Evolutionary conservation across 2,888 invertebrate genomes (phyloP).

Genomic region (Melanchra persicariae): DNA sequence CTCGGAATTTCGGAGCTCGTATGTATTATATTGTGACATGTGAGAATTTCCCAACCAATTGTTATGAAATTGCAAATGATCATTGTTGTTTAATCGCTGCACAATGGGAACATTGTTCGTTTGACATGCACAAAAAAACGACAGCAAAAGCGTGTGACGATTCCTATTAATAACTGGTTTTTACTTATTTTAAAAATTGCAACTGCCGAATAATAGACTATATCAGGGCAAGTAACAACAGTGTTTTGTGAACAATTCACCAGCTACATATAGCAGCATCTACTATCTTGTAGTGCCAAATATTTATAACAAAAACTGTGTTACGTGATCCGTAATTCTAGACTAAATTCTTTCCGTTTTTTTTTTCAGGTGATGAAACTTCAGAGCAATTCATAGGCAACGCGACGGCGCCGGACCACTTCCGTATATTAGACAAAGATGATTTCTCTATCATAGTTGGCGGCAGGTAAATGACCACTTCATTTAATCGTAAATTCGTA

Average conservation of each 20-base stretch:
- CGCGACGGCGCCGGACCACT: slow-evolving; percentile 95
- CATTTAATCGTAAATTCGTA: slow-evolving; percentile 25
- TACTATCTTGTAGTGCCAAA: slow-evolving; percentile 22
- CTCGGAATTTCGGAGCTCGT: slow-evolving; percentile 59
- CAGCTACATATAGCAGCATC: slow-evolving; percentile 18
- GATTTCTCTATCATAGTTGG: slow-evolving; percentile 96
- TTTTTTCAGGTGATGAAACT: slow-evolving; percentile 93
- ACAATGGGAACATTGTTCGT: slow-evolving; percentile 83
- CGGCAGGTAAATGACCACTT: slow-evolving; percentile 92
- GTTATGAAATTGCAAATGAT: slow-evolving; percentile 83
- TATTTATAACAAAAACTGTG: background rate
- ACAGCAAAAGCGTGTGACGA: slow-evolving; percentile 50
- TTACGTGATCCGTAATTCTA: background rate
- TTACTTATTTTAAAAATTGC: slow-evolving; percentile 7
- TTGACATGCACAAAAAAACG: slow-evolving; percentile 72
- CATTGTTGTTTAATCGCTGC: slow-evolving; percentile 84
- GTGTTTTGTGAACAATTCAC: slow-evolving; percentile 36
- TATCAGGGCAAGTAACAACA: slow-evolving; percentile 26
- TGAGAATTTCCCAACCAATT: slow-evolving; percentile 84
- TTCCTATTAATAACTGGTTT: slow-evolving; percentile 31
- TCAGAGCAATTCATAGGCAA: slow-evolving; percentile 95
- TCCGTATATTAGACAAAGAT: slow-evolving; percentile 97
- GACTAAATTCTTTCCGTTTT: slow-evolving; percentile 59
- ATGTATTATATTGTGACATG: slow-evolving; percentile 77
- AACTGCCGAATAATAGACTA: too few species aligned